Conservation (phyloP, 2,888 invertebrate species). For the Lissocephala sabroskyi region DNA sequence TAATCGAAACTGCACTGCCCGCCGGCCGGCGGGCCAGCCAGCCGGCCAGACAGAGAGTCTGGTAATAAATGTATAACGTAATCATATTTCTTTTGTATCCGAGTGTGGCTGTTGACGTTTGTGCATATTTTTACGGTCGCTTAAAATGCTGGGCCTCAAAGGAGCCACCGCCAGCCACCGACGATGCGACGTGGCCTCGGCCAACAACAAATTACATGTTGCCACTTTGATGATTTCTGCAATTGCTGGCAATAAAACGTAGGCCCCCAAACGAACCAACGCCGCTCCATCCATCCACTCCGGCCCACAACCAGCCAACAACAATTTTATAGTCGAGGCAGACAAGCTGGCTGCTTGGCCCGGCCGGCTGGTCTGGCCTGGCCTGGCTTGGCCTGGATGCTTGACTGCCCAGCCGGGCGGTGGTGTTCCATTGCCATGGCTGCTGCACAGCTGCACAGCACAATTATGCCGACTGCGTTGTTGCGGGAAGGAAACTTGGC, state of each 20-base stretch:
- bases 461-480: conserved; percentile 20
- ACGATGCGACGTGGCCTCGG: conserved; percentile 15
- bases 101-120: conserved; percentile 15
- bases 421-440: too few relatives aligned
- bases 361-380: conserved; percentile 24
- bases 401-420: neutral
- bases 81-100: conserved; percentile 34
- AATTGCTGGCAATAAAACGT: conserved; percentile 49
- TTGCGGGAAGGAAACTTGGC: conserved; percentile 12
- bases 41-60: neutral
- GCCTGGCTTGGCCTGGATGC: conserved; percentile 12
- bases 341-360: conserved; percentile 50
- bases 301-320: conserved; percentile 5
- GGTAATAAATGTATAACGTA: conserved; percentile 38
- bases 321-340: conserved; percentile 24
- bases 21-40: too few relatives aligned
- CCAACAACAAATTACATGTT: conserved; percentile 51
- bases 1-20: conserved; percentile 35
- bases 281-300: neutral
- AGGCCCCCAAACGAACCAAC: conserved; percentile 9
- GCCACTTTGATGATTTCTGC: conserved; percentile 57
- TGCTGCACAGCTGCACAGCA: conserved; percentile 17
- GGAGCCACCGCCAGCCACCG: conserved; percentile 40
- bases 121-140: conserved; percentile 56
- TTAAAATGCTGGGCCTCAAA: conserved; percentile 46